Conservation (phyloP, 2,797 vertebrate species). For the Morus bassanus region DNA sequence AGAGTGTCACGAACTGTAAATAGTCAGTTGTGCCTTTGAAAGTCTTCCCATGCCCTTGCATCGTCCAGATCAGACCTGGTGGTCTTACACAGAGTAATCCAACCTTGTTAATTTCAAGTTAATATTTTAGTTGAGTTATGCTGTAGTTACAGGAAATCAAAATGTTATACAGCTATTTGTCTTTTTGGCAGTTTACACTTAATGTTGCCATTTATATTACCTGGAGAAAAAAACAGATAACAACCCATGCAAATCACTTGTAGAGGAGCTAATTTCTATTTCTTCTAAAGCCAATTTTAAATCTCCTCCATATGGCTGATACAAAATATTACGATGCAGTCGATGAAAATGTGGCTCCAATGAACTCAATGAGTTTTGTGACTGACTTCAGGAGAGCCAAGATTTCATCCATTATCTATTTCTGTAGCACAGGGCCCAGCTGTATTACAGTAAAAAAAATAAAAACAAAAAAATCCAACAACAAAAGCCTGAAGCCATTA, state of each 20-base stretch:
- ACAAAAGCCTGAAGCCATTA: slow-evolving; percentile 12
- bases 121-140: slow-evolving; percentile 22
- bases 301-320: slow-evolving; percentile 27
- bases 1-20: slow-evolving; percentile 42
- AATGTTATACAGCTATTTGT: slow-evolving; percentile 33
- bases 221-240: slow-evolving; percentile 25
- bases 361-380: slow-evolving; percentile 8
- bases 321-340: background rate
- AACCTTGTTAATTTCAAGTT: background rate
- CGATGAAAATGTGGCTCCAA: background rate
- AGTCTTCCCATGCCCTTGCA: slow-evolving; percentile 49
- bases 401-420: slow-evolving; percentile 12
- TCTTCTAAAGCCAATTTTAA: slow-evolving; percentile 32
- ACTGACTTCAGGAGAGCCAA: background rate
- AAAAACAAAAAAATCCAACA: background rate
- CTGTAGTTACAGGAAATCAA: slow-evolving; percentile 56
- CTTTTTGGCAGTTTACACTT: slow-evolving; percentile 51
- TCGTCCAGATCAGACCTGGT: slow-evolving; percentile 19
- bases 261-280: slow-evolving; percentile 22
- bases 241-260: background rate
- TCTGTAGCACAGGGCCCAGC: background rate
- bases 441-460: slow-evolving; percentile 11
- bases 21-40: slow-evolving; percentile 40
- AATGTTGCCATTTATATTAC: slow-evolving; percentile 20
- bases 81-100: slow-evolving; percentile 7